phyloP scores from a whole-genome alignment of 2,888 invertebrate species.

The Ecdyonurus torrentis region DNA sequence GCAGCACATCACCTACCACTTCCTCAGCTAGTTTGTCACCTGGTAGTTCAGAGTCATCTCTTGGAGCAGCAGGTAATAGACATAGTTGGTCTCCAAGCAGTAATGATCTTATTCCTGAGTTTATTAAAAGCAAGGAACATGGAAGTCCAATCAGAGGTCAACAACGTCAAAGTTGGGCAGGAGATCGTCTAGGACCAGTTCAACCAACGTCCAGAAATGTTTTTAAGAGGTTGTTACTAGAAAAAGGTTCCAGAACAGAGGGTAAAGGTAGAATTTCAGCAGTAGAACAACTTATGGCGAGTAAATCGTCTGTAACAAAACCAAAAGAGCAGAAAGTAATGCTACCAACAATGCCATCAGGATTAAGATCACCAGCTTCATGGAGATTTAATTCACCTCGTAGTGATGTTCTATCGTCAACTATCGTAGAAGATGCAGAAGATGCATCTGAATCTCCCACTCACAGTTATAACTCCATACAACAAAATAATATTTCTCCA shows the following conservation, averaged over 20 bases:
- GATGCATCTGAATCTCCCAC: not conserved
- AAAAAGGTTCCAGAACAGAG: conserved; percentile 48
- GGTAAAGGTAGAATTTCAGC: conserved; percentile 51
- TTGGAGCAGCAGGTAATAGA: conserved; percentile 25
- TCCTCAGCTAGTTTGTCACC: conserved; percentile 32
- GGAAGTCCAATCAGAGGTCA: not conserved
- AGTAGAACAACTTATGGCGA: conserved; percentile 58
- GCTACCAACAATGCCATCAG: conserved; percentile 36
- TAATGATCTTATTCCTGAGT: conserved; percentile 18
- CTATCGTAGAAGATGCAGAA: conserved; percentile 67
- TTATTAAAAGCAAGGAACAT: not conserved
- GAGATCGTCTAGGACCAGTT: conserved; percentile 18
- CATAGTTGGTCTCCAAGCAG: conserved; percentile 43
- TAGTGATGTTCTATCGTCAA: conserved; percentile 69
- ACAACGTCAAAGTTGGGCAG: conserved; percentile 29
- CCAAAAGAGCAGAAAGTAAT: conserved; percentile 31
- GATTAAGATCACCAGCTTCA: conserved; percentile 32
- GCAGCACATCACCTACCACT: conserved; percentile 16
- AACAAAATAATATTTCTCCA: not conserved
- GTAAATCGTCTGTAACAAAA: conserved; percentile 36
- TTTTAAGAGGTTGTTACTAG: conserved; percentile 63
- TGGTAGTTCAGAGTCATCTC: conserved; percentile 29
- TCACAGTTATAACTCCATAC: not conserved
- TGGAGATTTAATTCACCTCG: conserved; percentile 54
- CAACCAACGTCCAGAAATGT: conserved; percentile 66